Conservation (phyloP, 2,888 invertebrate genomes). For the Epistrophe grossulariae region DNA sequence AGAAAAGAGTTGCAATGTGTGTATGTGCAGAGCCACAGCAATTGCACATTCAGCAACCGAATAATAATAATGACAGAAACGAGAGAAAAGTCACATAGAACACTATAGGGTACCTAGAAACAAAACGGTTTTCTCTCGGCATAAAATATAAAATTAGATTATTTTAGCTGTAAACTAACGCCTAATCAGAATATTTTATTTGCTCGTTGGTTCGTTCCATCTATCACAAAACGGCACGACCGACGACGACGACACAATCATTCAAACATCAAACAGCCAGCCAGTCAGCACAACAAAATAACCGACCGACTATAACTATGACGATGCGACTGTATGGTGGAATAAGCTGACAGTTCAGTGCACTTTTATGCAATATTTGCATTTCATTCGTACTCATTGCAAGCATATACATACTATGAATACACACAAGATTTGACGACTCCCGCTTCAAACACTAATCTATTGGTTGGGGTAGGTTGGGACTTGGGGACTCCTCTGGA, state of each 20-base stretch:
- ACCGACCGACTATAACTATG: too few species aligned
- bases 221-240: slow-evolving; percentile 41
- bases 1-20: slow-evolving; percentile 28
- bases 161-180: slow-evolving; percentile 76
- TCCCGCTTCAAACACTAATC: slow-evolving; percentile 75
- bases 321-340: not conserved
- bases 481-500: slow-evolving; percentile 31
- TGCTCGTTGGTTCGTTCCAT: slow-evolving; percentile 55
- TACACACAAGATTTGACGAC: slow-evolving; percentile 56
- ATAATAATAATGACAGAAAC: slow-evolving; percentile 39
- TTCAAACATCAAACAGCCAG: slow-evolving; percentile 29
- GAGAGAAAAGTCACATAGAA: slow-evolving; percentile 32
- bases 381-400: slow-evolving; percentile 68
- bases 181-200: slow-evolving; percentile 75
- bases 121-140: slow-evolving; percentile 65
- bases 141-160: slow-evolving; percentile 73
- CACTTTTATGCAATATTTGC: slow-evolving; percentile 75
- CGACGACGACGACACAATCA: slow-evolving; percentile 53
- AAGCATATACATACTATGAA: slow-evolving; percentile 9
- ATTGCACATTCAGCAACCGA: slow-evolving; percentile 43
- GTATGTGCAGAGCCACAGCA: slow-evolving; percentile 11
- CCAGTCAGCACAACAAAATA: slow-evolving; percentile 24
- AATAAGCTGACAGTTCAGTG: slow-evolving; percentile 74
- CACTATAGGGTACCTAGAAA: slow-evolving; percentile 44
- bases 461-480: slow-evolving; percentile 74